Evolutionary conservation across 2,113 vertebrate genomes (phyloP), one percentile per base, ranked within the genome.

Genomic region (Cryptoleucopteryx plumbea): DNA sequence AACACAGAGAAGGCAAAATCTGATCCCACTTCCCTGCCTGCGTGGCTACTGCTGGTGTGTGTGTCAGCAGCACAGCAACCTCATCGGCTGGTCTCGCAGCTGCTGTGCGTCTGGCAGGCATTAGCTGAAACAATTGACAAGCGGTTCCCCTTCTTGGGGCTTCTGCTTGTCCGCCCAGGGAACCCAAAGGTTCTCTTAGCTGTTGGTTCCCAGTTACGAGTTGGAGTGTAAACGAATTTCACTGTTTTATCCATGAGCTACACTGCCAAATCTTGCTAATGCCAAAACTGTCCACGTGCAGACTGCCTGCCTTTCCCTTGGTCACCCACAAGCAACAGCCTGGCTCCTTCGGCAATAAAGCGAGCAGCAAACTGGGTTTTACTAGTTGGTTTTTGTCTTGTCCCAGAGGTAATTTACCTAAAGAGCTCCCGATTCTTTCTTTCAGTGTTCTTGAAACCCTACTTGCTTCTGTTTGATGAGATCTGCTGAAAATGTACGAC

Each of bases 401-500:
- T 26, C 70, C 12, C 36, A 50, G 70, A 70, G 70, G 8, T 40
- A 53, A 27, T 75, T 84, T 72, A 59, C 34, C 56, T 16, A 29
- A 82, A 61, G 13, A 88, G 26, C 10, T 79, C 72, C 16, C 2
- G 1, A 1, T 77, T 55, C 48, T 55, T 63, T 77, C 7, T 81
- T 80, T 82, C 52, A n/a, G 17, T 8, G 47, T 71, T 88, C 71
- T 31, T 45, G 10, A 68, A 68, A 50, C 63, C 2, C 0, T 11
- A 31, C 8, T 31, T 48, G 56, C 16, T 63, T 29, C 70, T 85
- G 32, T 36, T 59, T 63, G 74, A 65, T 65, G 67, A 79, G 56
- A 42, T 36, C 61, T 82, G 27, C 66, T 56, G 45, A 43, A 93
- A 92, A 38, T 0, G 0, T n/a, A 7, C 0, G 0, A 52, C 1